Evolutionary conservation across 2,797 vertebrate species (phyloP).

Genomic region (Mormyrus proboscirostris): DNA sequence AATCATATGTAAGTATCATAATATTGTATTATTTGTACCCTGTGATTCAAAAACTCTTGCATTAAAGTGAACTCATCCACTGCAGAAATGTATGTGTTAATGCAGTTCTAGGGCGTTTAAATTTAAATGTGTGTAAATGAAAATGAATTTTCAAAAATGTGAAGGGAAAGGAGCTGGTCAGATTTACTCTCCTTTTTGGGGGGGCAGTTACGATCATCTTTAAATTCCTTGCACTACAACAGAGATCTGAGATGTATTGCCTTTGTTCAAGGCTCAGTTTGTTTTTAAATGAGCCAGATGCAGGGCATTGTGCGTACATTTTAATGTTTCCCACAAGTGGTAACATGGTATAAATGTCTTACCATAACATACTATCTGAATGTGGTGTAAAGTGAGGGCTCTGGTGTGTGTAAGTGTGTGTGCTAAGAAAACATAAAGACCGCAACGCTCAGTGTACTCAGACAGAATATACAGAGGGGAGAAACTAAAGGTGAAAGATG

Average conservation of each 20-base stretch:
- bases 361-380: neutral
- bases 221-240: neutral
- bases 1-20: too few species aligned
- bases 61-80: neutral
- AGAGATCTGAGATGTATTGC: neutral
- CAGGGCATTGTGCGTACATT: neutral
- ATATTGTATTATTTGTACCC: neutral
- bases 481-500: neutral
- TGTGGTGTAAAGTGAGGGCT: neutral
- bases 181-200: neutral
- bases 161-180: neutral
- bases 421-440: neutral
- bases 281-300: neutral
- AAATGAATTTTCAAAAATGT: neutral
- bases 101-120: neutral
- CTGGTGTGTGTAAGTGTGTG: neutral
- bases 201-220: neutral
- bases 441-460: neutral
- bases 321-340: neutral
- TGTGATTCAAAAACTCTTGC: too few species aligned
- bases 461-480: neutral
- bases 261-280: neutral
- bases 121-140: neutral
- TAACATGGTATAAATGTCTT: neutral
- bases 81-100: neutral